phyloP scores from a whole-genome alignment of 2,888 invertebrate species.

The Prosopocoilus inquinatus region DNA sequence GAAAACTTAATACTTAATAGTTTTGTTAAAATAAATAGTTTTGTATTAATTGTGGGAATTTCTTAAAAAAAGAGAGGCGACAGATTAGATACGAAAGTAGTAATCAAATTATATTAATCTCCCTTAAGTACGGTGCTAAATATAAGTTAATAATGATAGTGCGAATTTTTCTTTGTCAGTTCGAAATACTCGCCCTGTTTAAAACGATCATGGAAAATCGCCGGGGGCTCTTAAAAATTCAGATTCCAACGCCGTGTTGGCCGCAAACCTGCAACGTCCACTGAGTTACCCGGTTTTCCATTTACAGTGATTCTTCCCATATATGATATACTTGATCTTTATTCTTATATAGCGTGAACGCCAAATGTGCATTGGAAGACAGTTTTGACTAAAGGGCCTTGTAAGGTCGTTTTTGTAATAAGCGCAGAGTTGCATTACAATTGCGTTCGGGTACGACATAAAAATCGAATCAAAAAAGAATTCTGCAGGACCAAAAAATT shows the following conservation, averaged over 20 bases:
- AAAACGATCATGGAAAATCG: neutral
- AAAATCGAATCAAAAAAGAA: too few relatives aligned
- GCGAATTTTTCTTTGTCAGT: too few relatives aligned
- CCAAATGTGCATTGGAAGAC: slow-evolving; percentile 47
- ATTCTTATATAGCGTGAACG: slow-evolving; percentile 51
- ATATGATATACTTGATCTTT: slow-evolving; percentile 55
- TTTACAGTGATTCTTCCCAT: slow-evolving; percentile 54
- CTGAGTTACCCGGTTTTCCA: slow-evolving; percentile 51
- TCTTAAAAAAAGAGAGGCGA: too few relatives aligned
- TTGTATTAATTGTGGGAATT: too few relatives aligned
- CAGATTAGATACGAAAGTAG: too few relatives aligned
- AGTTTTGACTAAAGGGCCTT: slow-evolving; percentile 49
- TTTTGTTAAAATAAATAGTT: too few relatives aligned
- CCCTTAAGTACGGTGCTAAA: slow-evolving; percentile 13
- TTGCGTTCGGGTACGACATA: too few relatives aligned
- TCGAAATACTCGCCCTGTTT: neutral
- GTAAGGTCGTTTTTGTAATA: slow-evolving; percentile 47
- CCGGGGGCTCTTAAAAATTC: slow-evolving; percentile 29
- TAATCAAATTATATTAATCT: slow-evolving; percentile 4
- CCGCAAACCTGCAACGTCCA: slow-evolving; percentile 41
- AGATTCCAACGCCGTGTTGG: slow-evolving; percentile 36
- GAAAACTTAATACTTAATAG: too few relatives aligned
- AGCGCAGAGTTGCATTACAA: too few relatives aligned
- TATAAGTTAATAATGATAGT: neutral
- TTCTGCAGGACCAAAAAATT: too few relatives aligned